Evolutionary conservation across 2,888 invertebrate genomes (phyloP), one percentile per base, ranked within the genome.

Genomic region (Gisinianus flammeolus): DNA sequence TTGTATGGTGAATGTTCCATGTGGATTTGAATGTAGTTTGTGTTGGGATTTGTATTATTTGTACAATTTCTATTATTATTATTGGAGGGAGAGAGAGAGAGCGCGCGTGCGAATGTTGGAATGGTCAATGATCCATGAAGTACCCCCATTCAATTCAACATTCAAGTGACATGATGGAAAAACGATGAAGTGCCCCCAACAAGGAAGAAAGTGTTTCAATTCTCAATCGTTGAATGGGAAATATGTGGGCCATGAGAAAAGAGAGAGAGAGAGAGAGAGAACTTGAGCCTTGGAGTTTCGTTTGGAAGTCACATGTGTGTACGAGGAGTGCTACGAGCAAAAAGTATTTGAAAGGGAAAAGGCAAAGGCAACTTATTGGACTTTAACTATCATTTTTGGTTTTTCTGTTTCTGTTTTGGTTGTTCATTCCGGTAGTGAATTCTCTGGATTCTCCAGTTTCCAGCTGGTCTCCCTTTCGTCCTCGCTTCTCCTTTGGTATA

Each of bases 91-190:
- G 24, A 6, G 62, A 24, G 22, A 58, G 22, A n/a, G 56, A 58
- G 6, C 8, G 56, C 8, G 76, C 67, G 68, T 76, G 76, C 68
- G 76, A 76, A 76, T 76, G 68, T 67, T 35, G 35, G 33, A 76
- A 30, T 76, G 68, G 68, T 76, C 76, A 76, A 76, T 68, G 76
- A 76, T 76, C 76, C 76, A 68, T 76, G 76, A 76, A 74, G 12
- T 33, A 31, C 52, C 22, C 58, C 24, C 58, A 58, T 58, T 58
- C 44, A 44, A 12, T 44, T 19, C 44, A 44, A 12, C 2, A 62
- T 62, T 12, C 2, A 58, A 12, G 19, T 19, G 6, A n/a, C 56
- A 22, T 24, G 24, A 62, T 62, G 24, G 62, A 62, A 62, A 62
- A 62, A 62, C 62, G 28, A 62, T 62, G 5, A 26, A 62, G 28